These are phyloP conservation scores for Trididemnum nubilum DNA, from an alignment of 23 tunicate genomes.

Conservation along the genomic window DNA sequence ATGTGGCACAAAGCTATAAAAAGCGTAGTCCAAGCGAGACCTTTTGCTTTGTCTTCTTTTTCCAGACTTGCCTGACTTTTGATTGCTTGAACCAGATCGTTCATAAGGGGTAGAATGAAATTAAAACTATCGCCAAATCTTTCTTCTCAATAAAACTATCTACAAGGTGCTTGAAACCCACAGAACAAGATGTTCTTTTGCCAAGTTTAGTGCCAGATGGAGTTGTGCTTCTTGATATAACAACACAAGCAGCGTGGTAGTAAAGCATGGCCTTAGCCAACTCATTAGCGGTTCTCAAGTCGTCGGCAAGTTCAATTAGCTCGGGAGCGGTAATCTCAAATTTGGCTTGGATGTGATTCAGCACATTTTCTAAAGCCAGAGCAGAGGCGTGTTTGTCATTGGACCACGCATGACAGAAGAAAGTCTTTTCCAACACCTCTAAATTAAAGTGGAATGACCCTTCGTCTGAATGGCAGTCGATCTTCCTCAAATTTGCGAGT, in stretches of 20 bases:
- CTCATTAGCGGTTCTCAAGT: background rate
- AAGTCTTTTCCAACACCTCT: background rate
- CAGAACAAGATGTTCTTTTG: background rate
- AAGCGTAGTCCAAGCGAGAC: background rate
- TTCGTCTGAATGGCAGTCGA: background rate
- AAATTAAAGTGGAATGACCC: background rate
- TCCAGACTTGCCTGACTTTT: background rate
- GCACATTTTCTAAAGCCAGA: background rate
- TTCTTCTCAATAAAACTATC: background rate
- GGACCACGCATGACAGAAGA: background rate
- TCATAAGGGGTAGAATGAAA: background rate
- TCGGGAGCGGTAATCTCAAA: background rate
- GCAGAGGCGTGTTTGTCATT: slow-evolving; percentile 1
- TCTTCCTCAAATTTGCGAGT: background rate
- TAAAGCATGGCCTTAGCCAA: background rate
- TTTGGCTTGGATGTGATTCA: background rate
- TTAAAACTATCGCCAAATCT: background rate
- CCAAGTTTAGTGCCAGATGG: background rate
- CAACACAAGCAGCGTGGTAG: background rate
- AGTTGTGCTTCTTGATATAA: background rate
- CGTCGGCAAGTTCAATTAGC: background rate
- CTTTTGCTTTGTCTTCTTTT: background rate
- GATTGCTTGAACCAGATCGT: background rate
- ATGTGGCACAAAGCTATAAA: background rate
- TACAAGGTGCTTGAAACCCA: background rate